Base-by-base conservation (phyloP, 2,797 vertebrate genomes). In the Uromys caudimaculatus region DNA sequence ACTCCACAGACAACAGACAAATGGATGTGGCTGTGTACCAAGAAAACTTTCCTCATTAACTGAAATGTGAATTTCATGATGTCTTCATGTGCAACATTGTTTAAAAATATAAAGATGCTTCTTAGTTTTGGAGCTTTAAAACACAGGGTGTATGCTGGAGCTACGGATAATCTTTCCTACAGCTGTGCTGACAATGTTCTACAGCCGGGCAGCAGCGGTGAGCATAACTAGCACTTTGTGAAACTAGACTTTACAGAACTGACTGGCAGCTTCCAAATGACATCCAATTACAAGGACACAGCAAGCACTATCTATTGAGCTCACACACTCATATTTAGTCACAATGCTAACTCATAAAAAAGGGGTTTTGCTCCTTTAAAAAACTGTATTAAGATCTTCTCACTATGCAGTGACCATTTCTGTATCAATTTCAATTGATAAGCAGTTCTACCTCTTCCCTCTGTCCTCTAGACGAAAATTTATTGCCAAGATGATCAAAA, bases 41-140 rank as follows among this genome's bases (percentile, higher is more conserved):
- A 52, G 35, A 91, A 76, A 88, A 73, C 41, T 67, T 79, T 44
- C 41, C 41, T 91, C 52, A 60, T 69, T 21, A 88, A 73, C 24
- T 56, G n/a, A 82, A 93, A 77, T 82, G 77, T 75, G 23, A 47
- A 82, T 73, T 78, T 86, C n/a, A 32, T 41, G 56, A 29, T 38
- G 38, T 83, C 81, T 75, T 92, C 76, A 58, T 62, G 21, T 77
- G 19, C 54, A 35, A 76, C 19, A n/a, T 82, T 82, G 69, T 78
- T 86, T 91, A 64, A 96, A 83, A 89, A 83, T 24, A 13, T 90
- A 77, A 95, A 91, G 78, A 38, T 11, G 44, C 73, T 60, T 87
- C 27, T 62, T 35, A 38, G 21, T 19, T 77, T 58, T 14, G 52
- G 12, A 29, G 23, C 44, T 90, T 6, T 58, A 52, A 87, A 44